phyloP scores from a whole-genome alignment of 2,888 invertebrate species.

The Hedya salicella region DNA sequence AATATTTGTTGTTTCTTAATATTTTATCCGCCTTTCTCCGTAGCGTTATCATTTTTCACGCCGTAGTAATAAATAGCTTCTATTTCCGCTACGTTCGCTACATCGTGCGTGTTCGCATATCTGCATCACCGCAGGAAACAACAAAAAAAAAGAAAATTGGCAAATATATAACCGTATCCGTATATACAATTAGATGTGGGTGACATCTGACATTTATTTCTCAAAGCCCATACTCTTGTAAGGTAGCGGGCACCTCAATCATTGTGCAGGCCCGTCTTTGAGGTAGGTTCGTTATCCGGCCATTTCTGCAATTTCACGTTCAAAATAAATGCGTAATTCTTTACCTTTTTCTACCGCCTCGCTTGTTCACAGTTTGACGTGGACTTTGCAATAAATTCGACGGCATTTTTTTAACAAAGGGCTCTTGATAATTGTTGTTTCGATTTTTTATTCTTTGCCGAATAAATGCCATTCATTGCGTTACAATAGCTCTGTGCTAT shows the following conservation, averaged over 20 bases:
- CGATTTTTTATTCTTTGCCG: constrained; percentile 2
- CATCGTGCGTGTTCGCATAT: constrained; percentile 23
- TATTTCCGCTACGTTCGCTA: constrained; percentile 6
- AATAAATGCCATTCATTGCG: not conserved
- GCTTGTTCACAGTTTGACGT: constrained; percentile 42
- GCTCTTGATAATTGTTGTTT: constrained; percentile 6
- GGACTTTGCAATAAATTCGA: constrained; percentile 13
- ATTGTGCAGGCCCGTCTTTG: constrained; percentile 39
- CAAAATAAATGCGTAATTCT: constrained; percentile 48
- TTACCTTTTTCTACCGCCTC: constrained; percentile 41
- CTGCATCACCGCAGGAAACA: not conserved
- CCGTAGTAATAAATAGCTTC: constrained; percentile 20
- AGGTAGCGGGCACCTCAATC: not conserved
- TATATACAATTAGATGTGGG: not conserved
- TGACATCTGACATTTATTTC: not conserved
- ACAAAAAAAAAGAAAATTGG: constrained; percentile 3
- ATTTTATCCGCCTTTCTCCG: constrained; percentile 20
- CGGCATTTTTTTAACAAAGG: constrained; percentile 22
- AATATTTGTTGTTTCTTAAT: constrained; percentile 10
- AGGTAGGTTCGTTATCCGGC: constrained; percentile 57
- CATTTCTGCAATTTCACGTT: constrained; percentile 67
- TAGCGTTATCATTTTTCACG: constrained; percentile 32
- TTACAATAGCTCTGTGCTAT: not conserved
- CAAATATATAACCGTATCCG: not conserved
- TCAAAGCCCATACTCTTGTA: constrained; percentile 4